phyloP scores from a whole-genome alignment of 2,113 vertebrate genomes.

The Catharus fuscescens region DNA sequence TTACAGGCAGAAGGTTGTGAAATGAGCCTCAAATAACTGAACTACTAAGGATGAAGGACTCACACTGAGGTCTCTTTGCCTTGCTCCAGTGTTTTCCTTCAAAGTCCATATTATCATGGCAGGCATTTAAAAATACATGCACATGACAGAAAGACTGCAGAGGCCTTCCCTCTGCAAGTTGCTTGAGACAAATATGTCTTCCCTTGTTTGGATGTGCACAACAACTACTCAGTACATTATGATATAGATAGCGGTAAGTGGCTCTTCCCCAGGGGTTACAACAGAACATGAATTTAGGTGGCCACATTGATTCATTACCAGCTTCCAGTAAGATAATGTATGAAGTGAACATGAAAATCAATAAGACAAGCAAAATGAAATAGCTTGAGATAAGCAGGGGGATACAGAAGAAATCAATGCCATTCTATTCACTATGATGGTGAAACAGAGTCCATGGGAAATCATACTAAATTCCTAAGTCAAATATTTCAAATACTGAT shows the following conservation, averaged over 20 bases:
- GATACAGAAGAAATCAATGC: constrained; percentile 28
- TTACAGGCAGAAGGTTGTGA: neutral
- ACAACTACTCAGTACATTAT: neutral
- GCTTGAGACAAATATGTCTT: neutral
- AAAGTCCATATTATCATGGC: neutral
- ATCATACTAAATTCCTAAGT: neutral
- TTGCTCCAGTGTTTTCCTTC: neutral
- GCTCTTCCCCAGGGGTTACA: neutral
- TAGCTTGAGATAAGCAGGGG: constrained; percentile 37
- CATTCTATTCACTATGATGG: neutral
- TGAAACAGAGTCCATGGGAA: neutral
- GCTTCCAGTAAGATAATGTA: constrained; percentile 31
- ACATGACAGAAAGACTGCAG: neutral
- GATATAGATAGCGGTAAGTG: neutral
- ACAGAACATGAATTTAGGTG: neutral
- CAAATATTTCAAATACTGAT: neutral
- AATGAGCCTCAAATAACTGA: neutral
- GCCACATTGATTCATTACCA: constrained; percentile 21
- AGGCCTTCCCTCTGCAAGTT: neutral
- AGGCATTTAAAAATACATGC: neutral
- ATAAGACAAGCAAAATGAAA: constrained; percentile 21
- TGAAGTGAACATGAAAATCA: constrained; percentile 29
- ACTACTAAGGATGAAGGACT: neutral
- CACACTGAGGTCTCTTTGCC: neutral
- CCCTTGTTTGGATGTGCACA: neutral